Evolutionary conservation across 2,888 invertebrate species (phyloP), one percentile per base, ranked within the genome.

Genomic region (Oscheius sp.): DNA sequence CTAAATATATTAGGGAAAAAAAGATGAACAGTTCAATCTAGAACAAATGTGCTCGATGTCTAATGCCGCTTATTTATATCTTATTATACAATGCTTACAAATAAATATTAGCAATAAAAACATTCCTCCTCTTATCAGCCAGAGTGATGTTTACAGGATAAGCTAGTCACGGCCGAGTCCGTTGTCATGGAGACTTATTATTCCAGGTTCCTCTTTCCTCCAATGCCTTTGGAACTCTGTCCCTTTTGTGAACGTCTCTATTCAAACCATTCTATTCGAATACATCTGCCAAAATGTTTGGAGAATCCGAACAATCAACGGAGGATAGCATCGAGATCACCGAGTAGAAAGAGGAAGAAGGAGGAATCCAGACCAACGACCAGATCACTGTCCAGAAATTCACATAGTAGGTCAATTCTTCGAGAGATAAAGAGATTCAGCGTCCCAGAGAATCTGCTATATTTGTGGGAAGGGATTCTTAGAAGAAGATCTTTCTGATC

Each of bases 221-320:
- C 28, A 32, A 59, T 59, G 59, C 6, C 59, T 4, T 26, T 59
- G 24, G 41, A 41, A 14, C 9, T 26, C n/a, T 67, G 67, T 59
- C 47, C 67, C 45, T 62, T 36, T 62, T 67, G 67, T 36, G 62
- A 62, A 17, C 61, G 67, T 17, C 51, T 62, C 32, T 67, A 67
- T 50, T 49, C 67, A n/a, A 22, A 28, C 9, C 67, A 67, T 62
- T 67, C 67, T 17, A 30, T 67, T 20, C 30, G 26, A 4, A n/a
- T 62, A 14, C 67, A 67, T 30, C 5, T 17, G 8, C 38, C 38
- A n/a, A 45, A 47, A 49, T 67, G 67, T 44, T 28, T 8, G 2
- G 54, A 61, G 26, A 67, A 67, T 36, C 67, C 66, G 32, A 30
- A 45, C 9, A 38, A 47, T 38, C n/a, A n/a, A 9, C 20, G 14